Base-by-base conservation (phyloP, 2,888 invertebrate species). In the Dynastes grantii region DNA sequence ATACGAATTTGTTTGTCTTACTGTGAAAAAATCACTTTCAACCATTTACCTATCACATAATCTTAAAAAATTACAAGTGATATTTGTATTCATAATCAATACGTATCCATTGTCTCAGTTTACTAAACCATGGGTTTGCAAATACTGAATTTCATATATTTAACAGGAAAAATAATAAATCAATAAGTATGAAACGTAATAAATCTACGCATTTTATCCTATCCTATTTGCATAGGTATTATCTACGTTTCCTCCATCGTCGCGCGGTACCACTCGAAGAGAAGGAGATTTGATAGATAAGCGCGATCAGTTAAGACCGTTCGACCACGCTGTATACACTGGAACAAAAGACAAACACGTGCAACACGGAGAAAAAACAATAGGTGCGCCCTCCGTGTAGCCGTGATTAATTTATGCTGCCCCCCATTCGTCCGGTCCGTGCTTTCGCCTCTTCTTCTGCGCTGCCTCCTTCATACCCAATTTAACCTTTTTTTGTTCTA, bases 401-500 rank as follows among this genome's bases (percentile, higher is more conserved):
- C 73, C 73, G 73, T 75, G 73, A 75, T 75, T 75, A 75, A 75
- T 75, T 75, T 63, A 75, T 75, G 73, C 73, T 75, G 73, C 61
- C 61, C 71, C 73, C 73, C 61, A 75, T 75, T 75, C 73, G 73
- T 75, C 61, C 73, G 73, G 58, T 61, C 29, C 73, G 61, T 63
- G 68, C 51, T 29, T 49, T 75, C 73, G 73, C 63, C 73, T 75
- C 68, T 29, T 63, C 63, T 63, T 63, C 51, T 51, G 49, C 51
- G 68, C 51, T 32, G 53, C 51, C 68, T 51, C 51, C 73, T 75
- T 75, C 73, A 75, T 75, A 75, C 73, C 73, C 73, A 75, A 75
- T 75, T 75, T 75, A 75, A 75, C 73, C 73, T 75, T 75, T 75
- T 58, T 75, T 75, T 75, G 73, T 75, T 75, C 73, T 75, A 75